phyloP scores from a whole-genome alignment of 2,797 vertebrate species.

The Thaleichthys pacificus region DNA sequence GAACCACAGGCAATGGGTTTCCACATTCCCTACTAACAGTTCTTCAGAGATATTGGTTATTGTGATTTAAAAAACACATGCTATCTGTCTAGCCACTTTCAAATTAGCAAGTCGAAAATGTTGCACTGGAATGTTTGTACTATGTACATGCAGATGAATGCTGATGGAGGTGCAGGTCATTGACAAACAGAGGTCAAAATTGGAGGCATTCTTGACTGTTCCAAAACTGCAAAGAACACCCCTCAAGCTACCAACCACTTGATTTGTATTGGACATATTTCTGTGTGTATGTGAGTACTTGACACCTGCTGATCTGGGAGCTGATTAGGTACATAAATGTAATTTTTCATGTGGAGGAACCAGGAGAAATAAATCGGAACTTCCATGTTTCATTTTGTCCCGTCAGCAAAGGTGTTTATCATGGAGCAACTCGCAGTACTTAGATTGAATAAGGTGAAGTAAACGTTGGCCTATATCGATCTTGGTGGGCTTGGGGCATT shows the following conservation, averaged over 20 bases:
- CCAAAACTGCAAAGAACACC: too few relatives aligned
- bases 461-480: neutral
- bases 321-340: slow-evolving; percentile 12
- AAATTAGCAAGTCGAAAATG: slow-evolving; percentile 29
- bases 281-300: too few relatives aligned
- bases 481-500: neutral
- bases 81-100: slow-evolving; percentile 41
- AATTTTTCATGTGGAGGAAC: slow-evolving; percentile 1
- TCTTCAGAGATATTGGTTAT: slow-evolving; percentile 38
- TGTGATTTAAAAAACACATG: slow-evolving; percentile 47
- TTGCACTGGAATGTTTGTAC: slow-evolving; percentile 39
- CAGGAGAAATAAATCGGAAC: slow-evolving; percentile 34
- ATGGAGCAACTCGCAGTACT: slow-evolving; percentile 3
- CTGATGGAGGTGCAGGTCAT: neutral
- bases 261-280: too few relatives aligned
- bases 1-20: slow-evolving; percentile 9
- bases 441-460: neutral
- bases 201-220: too few relatives aligned
- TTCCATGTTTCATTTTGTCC: slow-evolving; percentile 19
- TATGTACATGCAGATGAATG: slow-evolving; percentile 17
- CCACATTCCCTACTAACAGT: slow-evolving; percentile 38
- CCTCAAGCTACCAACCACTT: too few relatives aligned
- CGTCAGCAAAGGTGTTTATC: slow-evolving; percentile 31
- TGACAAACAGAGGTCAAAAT: neutral
- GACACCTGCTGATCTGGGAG: neutral